Evolutionary conservation across 2,888 invertebrate genomes (phyloP), one percentile per base, ranked within the genome.

Genomic region (Chaetoderma sp.): DNA sequence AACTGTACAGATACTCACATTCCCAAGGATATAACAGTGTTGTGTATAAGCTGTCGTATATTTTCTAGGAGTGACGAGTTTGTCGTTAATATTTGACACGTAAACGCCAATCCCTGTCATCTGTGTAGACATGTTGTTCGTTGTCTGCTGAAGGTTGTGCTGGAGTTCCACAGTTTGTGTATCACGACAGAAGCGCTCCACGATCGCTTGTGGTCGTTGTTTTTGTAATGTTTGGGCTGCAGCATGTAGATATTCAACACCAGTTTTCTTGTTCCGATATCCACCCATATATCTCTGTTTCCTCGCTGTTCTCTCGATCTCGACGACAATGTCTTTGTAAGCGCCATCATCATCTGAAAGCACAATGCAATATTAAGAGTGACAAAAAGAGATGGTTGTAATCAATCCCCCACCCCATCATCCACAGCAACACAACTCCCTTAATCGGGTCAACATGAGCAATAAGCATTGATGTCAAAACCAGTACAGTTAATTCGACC

Each of bases 261-360:
- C 91, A 61, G 92, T 93, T 58, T 89, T 82, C 73, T 89, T 90
- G 84, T 96, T 90, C 66, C 90, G 89, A 86, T 92, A 96, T 33
- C 96, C 96, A 57, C 95, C 94, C 73, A 92, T 86, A 87, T 91
- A 93, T 0, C 94, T 93, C 81, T 95, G 95, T 44, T 88, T 82
- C 45, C 73, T 73, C 30, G 78, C 79, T 3, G 79, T 68, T 61
- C 84, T 68, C 64, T 85, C 85, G 50, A 87, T 84, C 71, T 86
- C 86, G 13, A 87, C 85, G 4, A 85, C 83, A 28, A 85, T 81
- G 72, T 84, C 83, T 70, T 78, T 82, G 32, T 72, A 68, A 36
- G 71, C 75, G 39, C 76, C 78, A 49, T 80, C 78, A 45, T 81
- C 84, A 79, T 67, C 16, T 68, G 55, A 50, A 21, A 55, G 21